phyloP scores from a whole-genome alignment of 92 coral and sea anemone genomes.

The Ricordea florida region DNA sequence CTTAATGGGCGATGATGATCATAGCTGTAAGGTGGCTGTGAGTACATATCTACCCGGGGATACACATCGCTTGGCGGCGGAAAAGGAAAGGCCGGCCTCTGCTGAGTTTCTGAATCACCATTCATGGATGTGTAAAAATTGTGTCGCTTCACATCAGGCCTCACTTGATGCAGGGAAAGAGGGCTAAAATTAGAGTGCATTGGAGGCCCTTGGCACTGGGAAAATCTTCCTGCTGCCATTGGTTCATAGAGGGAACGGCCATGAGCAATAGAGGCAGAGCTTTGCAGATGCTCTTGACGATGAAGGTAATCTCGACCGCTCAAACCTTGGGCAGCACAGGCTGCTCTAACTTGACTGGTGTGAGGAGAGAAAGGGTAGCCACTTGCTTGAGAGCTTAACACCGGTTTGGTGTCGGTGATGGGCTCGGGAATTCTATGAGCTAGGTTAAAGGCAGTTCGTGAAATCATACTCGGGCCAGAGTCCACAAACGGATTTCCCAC shows the following conservation, averaged over 20 bases:
- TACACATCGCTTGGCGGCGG: conserved; percentile 55
- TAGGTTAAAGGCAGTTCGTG: conserved; percentile 73
- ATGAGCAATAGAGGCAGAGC: conserved; percentile 48
- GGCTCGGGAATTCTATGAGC: conserved; percentile 79
- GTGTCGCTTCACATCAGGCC: conserved; percentile 79
- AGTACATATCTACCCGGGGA: conserved; percentile 72
- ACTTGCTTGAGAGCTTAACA: conserved; percentile 60
- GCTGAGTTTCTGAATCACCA: conserved; percentile 71
- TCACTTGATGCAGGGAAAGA: conserved; percentile 80
- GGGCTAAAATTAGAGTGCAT: conserved; percentile 64
- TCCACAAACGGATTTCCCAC: conserved; percentile 74
- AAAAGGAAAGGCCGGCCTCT: conserved; percentile 64
- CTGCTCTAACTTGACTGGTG: conserved; percentile 69
- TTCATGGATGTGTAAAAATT: conserved; percentile 71
- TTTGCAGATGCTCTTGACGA: conserved; percentile 56
- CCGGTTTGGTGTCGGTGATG: conserved; percentile 69
- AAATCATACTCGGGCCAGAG: conserved; percentile 69
- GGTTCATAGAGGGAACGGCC: conserved; percentile 76
- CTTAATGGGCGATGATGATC: conserved; percentile 75
- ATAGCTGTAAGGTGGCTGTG: conserved; percentile 78
- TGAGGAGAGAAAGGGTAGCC: conserved; percentile 68
- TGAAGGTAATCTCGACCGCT: conserved; percentile 61
- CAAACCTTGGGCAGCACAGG: conserved; percentile 70
- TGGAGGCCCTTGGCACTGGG: conserved; percentile 74
- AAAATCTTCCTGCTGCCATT: conserved; percentile 56